These are phyloP conservation scores for Drosophila anceps DNA, from an alignment of 2,888 invertebrate genomes.

Conservation along the genomic window DNA sequence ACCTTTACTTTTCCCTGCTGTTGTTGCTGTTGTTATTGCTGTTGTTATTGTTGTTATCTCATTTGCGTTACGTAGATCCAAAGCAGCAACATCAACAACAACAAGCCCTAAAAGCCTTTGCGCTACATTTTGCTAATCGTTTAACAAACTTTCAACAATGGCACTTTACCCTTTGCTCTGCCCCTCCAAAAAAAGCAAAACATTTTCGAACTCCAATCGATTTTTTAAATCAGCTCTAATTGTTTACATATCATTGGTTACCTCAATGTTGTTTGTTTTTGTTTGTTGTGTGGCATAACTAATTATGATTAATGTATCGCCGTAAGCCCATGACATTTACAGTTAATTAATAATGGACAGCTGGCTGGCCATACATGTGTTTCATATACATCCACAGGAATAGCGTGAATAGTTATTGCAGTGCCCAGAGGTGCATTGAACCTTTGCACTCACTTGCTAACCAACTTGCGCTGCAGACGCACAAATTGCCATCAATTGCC, in stretches of 20 bases:
- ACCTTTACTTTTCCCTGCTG: conserved; percentile 54
- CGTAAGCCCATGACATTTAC: conserved; percentile 75
- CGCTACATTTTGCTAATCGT: conserved; percentile 71
- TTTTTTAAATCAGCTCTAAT: conserved; percentile 75
- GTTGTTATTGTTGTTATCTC: conserved; percentile 44
- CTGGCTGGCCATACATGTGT: conserved; percentile 11
- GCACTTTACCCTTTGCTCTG: conserved; percentile 57
- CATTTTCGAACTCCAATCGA: conserved; percentile 50
- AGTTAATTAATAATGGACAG: conserved; percentile 67
- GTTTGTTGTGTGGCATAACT: conserved; percentile 77
- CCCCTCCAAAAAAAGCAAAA: conserved; percentile 21
- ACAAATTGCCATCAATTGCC: conserved; percentile 41
- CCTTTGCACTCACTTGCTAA: conserved; percentile 29
- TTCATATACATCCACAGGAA: conserved; percentile 7
- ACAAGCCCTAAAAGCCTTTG: conserved; percentile 54
- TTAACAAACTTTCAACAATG: conserved; percentile 73
- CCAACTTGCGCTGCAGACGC: conserved; percentile 7
- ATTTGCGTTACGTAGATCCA: conserved; percentile 70
- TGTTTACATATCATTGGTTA: conserved; percentile 76
- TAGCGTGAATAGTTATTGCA: conserved; percentile 34
- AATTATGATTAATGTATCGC: conserved; percentile 77
- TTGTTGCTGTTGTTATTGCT: conserved; percentile 18
- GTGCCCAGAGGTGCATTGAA: conserved; percentile 63
- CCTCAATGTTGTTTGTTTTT: conserved; percentile 30
- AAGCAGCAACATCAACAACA: conserved; percentile 36